Evolutionary conservation across 2,888 invertebrate genomes (phyloP), one percentile per base, ranked within the genome.

Genomic region (Epicampocera succincta): DNA sequence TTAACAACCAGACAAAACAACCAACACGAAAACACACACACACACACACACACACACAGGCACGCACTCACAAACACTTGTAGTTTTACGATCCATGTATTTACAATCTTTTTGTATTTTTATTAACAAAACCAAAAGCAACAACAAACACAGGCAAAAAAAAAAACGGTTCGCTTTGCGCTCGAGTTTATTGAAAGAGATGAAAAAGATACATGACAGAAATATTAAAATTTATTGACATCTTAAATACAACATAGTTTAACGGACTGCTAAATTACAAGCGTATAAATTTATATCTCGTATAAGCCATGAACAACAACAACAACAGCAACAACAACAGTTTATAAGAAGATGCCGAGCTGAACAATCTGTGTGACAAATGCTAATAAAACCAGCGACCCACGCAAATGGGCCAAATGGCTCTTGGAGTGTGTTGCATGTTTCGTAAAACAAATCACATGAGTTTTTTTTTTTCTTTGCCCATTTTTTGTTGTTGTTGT

Each of bases 161-260:
- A 33, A 33, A 33, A 25, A 58, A 21, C 8, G 25, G 58, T 44
- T 61, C 44, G 38, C 65, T 65, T 72, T 25, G 21, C 52, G 60
- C 29, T 68, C 60, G 46, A 68, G 52, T 66, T 60, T 79, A 66
- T 73, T 73, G 78, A 66, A 80, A 74, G 71, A 75, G 75, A 80
- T 80, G 71, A 75, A 75, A 65, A 80, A 75, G 80, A 75, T 80
- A 80, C 80, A 80, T 76, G 80, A 80, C 80, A 80, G 75, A 75
- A 75, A 75, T 71, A 80, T 80, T 80, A 80, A 75, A 80, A 80
- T 80, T 80, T 80, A 80, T 80, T 80, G 80, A 80, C 80, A 80
- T 80, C 52, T 80, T 75, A 66, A 80, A 75, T 80, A 75, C 80
- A 72, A 75, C 71, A 80, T 60, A 75, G 80, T 75, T 71, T 75